Conservation (phyloP, 2,113 vertebrate species). For the Myiopsitta monachus region DNA sequence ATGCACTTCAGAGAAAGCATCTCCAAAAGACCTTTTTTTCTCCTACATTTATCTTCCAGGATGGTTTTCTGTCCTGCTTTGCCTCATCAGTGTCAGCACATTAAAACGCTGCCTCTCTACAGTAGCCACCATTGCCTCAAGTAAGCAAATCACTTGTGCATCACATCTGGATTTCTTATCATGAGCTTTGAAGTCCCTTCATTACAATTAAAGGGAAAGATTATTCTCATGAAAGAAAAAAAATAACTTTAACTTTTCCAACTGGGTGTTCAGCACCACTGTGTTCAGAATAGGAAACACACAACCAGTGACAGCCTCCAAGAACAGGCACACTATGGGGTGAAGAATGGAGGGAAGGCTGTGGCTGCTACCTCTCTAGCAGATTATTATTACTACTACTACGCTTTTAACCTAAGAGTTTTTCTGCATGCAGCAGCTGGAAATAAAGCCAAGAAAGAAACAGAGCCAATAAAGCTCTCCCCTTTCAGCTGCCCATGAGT, state of each 20-base stretch:
- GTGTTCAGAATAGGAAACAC: neutral
- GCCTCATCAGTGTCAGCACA: neutral
- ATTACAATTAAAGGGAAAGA: neutral
- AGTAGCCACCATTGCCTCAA: neutral
- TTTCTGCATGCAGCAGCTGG: neutral
- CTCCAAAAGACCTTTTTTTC: neutral
- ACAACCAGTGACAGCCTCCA: accelerated
- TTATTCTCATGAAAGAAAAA: neutral
- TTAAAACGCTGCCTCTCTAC: neutral
- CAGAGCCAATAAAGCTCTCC: neutral
- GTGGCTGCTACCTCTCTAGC: neutral
- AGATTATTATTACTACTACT: too few relatives aligned
- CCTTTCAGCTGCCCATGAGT: too few relatives aligned
- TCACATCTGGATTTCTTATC: neutral
- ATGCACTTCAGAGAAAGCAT: neutral
- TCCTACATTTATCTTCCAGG: neutral
- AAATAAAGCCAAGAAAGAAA: neutral
- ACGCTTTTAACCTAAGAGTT: neutral
- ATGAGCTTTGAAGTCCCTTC: neutral
- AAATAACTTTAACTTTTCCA: neutral
- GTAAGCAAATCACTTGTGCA: neutral
- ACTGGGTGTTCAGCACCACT: accelerated
- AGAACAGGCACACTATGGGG: accelerated
- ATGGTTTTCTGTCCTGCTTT: neutral
- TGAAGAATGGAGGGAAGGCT: neutral